Evolutionary conservation across 2,797 vertebrate genomes (phyloP).

Genomic region (Xenopus petersii): DNA sequence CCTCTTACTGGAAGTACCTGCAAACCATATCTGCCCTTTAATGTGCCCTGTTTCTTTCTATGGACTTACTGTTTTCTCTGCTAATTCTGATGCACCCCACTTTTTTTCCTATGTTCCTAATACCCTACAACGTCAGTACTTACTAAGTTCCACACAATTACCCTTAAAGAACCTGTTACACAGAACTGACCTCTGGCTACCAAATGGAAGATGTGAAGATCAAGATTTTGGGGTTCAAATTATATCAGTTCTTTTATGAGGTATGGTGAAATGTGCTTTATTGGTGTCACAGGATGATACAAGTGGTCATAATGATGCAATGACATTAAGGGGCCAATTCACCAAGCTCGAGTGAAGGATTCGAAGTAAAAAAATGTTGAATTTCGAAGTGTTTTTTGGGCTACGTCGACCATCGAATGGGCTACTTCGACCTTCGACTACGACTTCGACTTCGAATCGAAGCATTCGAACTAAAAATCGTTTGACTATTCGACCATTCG

Average conservation of each 20-base stretch:
- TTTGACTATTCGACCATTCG: no score
- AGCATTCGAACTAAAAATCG: no score
- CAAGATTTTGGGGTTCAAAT: background rate
- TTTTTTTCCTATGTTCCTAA: background rate
- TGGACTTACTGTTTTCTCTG: background rate
- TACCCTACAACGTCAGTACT: background rate
- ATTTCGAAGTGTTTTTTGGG: no score
- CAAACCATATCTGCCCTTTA: conserved; percentile 5
- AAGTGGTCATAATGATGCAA: background rate
- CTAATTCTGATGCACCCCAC: background rate
- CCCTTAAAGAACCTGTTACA: background rate
- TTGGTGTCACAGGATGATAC: background rate
- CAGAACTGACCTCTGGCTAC: background rate
- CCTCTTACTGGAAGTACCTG: conserved; percentile 25
- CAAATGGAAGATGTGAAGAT: background rate
- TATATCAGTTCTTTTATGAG: background rate
- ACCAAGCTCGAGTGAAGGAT: no score
- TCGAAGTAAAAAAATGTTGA: no score
- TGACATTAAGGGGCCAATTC: background rate
- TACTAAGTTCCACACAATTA: background rate
- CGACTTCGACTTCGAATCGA: no score
- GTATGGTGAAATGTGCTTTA: background rate
- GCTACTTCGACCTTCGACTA: no score
- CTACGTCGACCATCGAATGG: no score
- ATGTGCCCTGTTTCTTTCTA: background rate